Base-by-base conservation (phyloP, 2,113 vertebrate genomes). In the Micromys minutus region DNA sequence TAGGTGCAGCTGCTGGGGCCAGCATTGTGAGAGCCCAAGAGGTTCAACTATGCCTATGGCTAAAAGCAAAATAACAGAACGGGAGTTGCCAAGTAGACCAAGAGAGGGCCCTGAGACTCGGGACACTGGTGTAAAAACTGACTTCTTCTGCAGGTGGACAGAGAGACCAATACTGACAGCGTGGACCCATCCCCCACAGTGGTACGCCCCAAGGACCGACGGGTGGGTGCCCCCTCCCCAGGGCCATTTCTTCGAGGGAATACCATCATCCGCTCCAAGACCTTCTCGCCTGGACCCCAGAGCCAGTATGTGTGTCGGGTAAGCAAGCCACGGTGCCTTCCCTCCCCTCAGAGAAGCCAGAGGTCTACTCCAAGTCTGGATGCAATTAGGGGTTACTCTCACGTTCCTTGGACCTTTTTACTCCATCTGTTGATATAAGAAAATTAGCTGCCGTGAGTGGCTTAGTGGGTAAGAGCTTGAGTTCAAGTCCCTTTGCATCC, bases 291-390 rank as follows among this genome's bases (percentile, higher is more conserved):
- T 0, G 99, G 99, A 96, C 99, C 99, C 12, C 99, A 99, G 98
- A 99, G 99, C 98, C 99, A 99, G 91, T 99, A 99, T 22, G 99
- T 99, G 97, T 99, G 99, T 98, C 98, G 99, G 99, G 99, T 99
- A 98, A 99, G 98, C 92, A 72, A 57, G 16, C 7, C 0, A 31
- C 12, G 15, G 24, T 74, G 6, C 50, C 67, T 88, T 57, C 17
- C 19, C 63, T 50, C 12, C 34, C 21, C 50, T 57, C 36, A 7
- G 50, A 42, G 24, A 22, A 10, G 13, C 39, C 0, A 3, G 31
- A 79, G 45, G 47, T n/a, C 80, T 79, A 21, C 0, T 61, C 7
- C 2, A 0, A 36, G 15, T 24, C 81, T 57, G 65, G 71, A 22
- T 52, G 0, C 34, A 76, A 47, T n/a, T 39, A 7, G 65, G 3